Evolutionary conservation across 2,797 vertebrate genomes (phyloP).

Genomic region (Rhinichthys osculus): DNA sequence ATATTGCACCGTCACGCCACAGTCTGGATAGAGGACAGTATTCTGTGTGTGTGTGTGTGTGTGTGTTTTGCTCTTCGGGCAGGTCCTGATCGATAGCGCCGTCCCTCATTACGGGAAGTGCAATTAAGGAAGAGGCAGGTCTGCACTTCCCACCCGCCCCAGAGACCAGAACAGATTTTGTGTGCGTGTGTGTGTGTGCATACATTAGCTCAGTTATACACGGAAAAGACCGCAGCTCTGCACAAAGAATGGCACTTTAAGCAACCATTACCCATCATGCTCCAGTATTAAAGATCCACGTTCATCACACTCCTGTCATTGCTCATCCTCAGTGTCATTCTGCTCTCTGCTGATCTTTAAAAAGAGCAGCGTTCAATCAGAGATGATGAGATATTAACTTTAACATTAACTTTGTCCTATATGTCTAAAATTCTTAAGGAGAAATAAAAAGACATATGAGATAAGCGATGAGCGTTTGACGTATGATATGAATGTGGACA

Average conservation of each 20-base stretch:
- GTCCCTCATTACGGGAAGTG: slow-evolving; percentile 43
- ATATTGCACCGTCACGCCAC: slow-evolving; percentile 28
- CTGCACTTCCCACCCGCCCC: slow-evolving; percentile 42
- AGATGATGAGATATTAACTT: not conserved
- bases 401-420: not conserved
- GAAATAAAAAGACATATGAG: not conserved
- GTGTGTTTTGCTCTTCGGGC: not conserved
- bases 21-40: not conserved
- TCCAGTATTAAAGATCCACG: slow-evolving; percentile 23
- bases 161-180: slow-evolving; percentile 25
- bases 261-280: slow-evolving; percentile 27
- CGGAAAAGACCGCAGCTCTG: not conserved
- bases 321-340: slow-evolving; percentile 27
- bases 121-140: slow-evolving; percentile 47
- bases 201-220: slow-evolving; percentile 33
- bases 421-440: slow-evolving; percentile 10
- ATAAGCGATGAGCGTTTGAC: not conserved
- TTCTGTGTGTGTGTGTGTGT: slow-evolving; percentile 6
- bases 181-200: not conserved
- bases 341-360: slow-evolving; percentile 4
- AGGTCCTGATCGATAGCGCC: slow-evolving; percentile 34
- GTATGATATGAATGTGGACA: not conserved
- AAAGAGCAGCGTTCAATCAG: not conserved
- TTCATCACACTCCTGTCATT: not conserved
- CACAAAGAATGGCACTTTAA: slow-evolving; percentile 24